Evolutionary conservation across 1,140 invertebrate species (phyloP), one percentile per base, ranked within the genome.

Genomic region (Rhyzopertha dominica): DNA sequence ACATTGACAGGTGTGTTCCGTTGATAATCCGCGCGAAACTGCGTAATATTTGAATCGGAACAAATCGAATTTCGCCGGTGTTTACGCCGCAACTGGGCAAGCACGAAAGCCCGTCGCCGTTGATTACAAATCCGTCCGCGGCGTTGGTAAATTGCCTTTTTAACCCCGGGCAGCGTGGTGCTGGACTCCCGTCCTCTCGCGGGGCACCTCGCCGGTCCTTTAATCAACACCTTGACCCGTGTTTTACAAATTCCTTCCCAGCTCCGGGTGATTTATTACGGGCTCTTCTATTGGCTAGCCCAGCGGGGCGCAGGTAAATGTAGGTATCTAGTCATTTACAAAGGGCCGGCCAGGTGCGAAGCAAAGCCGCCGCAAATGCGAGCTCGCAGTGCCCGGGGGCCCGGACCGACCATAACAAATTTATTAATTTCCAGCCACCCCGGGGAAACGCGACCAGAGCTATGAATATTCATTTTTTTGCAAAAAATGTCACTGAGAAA

Each of bases 181-280:
- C 28, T 44, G 28, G 39, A 49, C 34, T 43, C 17, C 26, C 39
- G 41, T 43, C 47, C 29, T 35, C 41, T 35, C 26, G 20, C 24
- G 46, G 25, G 47, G 44, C 28, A 24, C 29, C 40, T 22, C 23
- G 46, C 50, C 50, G 50, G 45, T 48, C 41, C 50, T 52, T 52
- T 52, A 52, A 52, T 52, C 50, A 52, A 52, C 50, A 52, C 50
- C 50, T 52, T 49, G 50, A 47, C 38, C 50, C 45, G 44, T 52
- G 50, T 52, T 52, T 52, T 52, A 52, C 50, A 52, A 52, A 52
- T 52, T 52, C 50, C 46, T 48, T 48, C 40, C 43, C 44, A 31
- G 45, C 39, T 47, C 44, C 28, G 40, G 45, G 46, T 52, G 50
- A 52, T 52, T 52, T 52, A 52, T 52, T 52, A 52, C 46, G 32